These are phyloP conservation scores for Mimumesa dahlbomi DNA, from an alignment of 2,888 invertebrate species.

Conservation along the genomic window DNA sequence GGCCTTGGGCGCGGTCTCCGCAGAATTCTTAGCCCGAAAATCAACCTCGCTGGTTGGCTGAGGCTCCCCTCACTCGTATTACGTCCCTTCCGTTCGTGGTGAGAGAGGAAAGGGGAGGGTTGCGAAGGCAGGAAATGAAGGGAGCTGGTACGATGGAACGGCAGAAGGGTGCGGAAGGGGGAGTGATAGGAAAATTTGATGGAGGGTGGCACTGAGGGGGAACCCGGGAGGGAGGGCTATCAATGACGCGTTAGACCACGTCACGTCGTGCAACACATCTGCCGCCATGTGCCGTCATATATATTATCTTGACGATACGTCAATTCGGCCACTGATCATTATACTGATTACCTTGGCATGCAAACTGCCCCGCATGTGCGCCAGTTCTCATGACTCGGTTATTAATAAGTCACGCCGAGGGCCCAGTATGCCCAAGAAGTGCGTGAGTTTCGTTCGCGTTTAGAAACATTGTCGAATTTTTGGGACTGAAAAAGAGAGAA, in stretches of 20 bases:
- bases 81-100: conserved; percentile 72
- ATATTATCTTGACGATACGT: conserved; percentile 76
- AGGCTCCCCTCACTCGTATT: conserved; percentile 70
- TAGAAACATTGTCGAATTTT: no score
- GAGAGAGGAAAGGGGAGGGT: conserved; percentile 28
- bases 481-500: no score
- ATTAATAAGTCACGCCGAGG: conserved; percentile 60
- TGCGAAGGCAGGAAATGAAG: conserved; percentile 72
- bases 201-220: conserved; percentile 68
- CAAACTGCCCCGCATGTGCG: conserved; percentile 62
- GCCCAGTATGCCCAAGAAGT: no score
- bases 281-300: conserved; percentile 71
- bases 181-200: conserved; percentile 80
- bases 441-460: background rate
- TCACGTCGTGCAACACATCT: conserved; percentile 74
- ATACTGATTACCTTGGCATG: conserved; percentile 72
- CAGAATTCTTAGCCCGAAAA: conserved; percentile 54
- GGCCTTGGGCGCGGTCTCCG: conserved; percentile 44
- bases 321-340: conserved; percentile 76
- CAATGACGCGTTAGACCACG: conserved; percentile 74
- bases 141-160: no score
- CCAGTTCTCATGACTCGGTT: conserved; percentile 64
- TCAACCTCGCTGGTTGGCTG: conserved; percentile 71
- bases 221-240: conserved; percentile 63
- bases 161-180: conserved; percentile 67